A percentile compares a stretch with the other conserved stretches of the same genome.
phyloP scores from a whole-genome alignment of 2,113 vertebrate genomes.

The Ceuthmochares aereus region DNA sequence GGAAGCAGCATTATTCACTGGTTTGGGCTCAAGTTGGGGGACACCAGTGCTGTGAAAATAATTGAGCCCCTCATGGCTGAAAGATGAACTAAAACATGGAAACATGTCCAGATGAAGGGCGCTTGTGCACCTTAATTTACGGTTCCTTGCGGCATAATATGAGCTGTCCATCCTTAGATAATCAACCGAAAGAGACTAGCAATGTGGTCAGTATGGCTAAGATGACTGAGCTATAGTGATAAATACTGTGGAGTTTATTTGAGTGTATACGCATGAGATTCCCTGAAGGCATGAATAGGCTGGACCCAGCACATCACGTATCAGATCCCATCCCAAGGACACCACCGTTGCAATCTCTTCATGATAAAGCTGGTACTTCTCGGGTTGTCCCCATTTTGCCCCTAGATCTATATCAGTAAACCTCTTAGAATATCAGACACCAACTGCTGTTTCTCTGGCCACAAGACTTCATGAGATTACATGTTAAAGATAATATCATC shows the following conservation, averaged over 20 bases:
- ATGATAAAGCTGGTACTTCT: not conserved
- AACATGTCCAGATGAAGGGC: not conserved
- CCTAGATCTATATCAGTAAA: not conserved
- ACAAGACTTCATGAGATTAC: accelerated
- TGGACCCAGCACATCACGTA: accelerated
- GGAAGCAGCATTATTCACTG: not conserved
- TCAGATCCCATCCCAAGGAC: not conserved
- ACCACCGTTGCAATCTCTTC: not conserved
- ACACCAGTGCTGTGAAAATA: not conserved
- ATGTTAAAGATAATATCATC: not conserved
- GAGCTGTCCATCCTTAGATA: not conserved
- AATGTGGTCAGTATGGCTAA: not conserved
- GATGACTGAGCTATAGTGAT: not conserved
- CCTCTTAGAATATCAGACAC: not conserved
- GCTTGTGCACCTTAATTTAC: not conserved
- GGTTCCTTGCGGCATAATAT: not conserved
- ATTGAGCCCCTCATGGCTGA: not conserved
- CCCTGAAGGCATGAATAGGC: not conserved
- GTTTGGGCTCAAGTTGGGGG: not conserved
- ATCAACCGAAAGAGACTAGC: not conserved
- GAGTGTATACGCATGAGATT: not conserved
- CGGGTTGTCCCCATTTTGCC: not conserved
- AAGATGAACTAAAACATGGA: not conserved
- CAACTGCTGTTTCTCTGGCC: not conserved
- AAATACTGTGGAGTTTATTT: not conserved